Percentiles rank a stretch among this genome's conserved stretches.
Conservation (phyloP, 2,888 invertebrate species). For the Helicoverpa assulta region DNA sequence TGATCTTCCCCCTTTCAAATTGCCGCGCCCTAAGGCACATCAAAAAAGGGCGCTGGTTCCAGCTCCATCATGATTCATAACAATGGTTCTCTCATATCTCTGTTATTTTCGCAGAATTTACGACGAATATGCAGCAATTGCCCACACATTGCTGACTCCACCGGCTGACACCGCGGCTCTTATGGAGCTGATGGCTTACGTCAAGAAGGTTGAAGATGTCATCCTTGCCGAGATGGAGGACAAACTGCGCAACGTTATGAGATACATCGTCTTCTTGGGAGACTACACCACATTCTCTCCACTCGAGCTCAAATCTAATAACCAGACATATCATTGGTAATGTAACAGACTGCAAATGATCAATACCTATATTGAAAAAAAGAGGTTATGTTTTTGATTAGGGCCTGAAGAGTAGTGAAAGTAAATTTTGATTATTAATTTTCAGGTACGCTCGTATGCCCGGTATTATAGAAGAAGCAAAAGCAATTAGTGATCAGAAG, state of each 20-base stretch:
- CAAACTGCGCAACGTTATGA: slow-evolving; percentile 92
- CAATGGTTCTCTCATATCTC: neutral
- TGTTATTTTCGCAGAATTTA: slow-evolving; percentile 90
- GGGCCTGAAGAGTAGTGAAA: neutral
- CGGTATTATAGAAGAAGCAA: slow-evolving; percentile 95
- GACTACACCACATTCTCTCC: slow-evolving; percentile 95
- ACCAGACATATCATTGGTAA: slow-evolving; percentile 96
- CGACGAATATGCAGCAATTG: slow-evolving; percentile 95
- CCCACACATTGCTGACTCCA: slow-evolving; percentile 93
- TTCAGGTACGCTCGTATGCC: slow-evolving; percentile 94
- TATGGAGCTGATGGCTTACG: slow-evolving; percentile 95
- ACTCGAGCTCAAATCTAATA: slow-evolving; percentile 96
- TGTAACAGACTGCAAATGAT: slow-evolving; percentile 12
- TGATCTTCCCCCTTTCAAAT: too few relatives aligned
- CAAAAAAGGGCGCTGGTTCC: too few relatives aligned
- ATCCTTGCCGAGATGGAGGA: slow-evolving; percentile 94
- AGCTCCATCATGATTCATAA: too few relatives aligned
- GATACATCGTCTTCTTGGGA: slow-evolving; percentile 95
- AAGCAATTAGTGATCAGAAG: slow-evolving; percentile 94
- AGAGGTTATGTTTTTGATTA: too few relatives aligned
- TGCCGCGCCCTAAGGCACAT: too few relatives aligned
- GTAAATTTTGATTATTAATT: slow-evolving; percentile 7
- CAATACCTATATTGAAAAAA: too few relatives aligned
- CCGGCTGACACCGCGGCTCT: slow-evolving; percentile 96
- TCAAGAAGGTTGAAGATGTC: slow-evolving; percentile 93